Base-by-base conservation (phyloP, 2,797 vertebrate genomes). In the Nyctalus aviator region DNA sequence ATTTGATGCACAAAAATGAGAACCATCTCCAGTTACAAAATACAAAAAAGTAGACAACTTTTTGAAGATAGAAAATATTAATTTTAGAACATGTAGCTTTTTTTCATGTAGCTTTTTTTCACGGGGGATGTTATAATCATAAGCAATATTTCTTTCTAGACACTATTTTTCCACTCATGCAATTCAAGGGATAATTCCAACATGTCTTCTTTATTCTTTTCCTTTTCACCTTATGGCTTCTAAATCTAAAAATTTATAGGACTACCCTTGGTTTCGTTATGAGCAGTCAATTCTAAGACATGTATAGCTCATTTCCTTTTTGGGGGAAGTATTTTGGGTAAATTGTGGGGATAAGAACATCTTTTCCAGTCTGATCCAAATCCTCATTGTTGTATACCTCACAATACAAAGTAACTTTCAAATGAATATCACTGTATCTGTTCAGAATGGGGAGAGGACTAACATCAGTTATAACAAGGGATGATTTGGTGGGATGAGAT, bases 111-210 rank as follows among this genome's bases (percentile, higher is more conserved):
- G 8, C n/a, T n/a, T n/a, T n/a, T n/a, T 85, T 44, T 32, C 46
- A 84, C 82, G 76, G 30, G 48, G 30, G 15, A 68, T 77, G 78
- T 15, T 8, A 15, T 77, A 62, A 73, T 77, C 23, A 21, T 35
- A 50, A 50, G 18, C 6, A 79, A 32, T 75, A 92, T 90, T 83
- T 95, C 25, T 77, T 89, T 85, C 57, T 48, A 66, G 50, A 66
- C 20, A 32, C 3, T 66, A 18, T 44, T 48, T 48, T 83, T 41
- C 18, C 13, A 1, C 35, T 41, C 9, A 35, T 90, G 23, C 11
- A 78, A 86, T 17, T 66, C 44, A 23, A 93, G 55, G 48, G 78
- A 77, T 32, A 78, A 91, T 88, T 85, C 8, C 71, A 85, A 48
- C 32, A 75, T 71, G 53, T 4, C 2, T 71, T 21, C 2, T 66